phyloP scores from a whole-genome alignment of 2,797 vertebrate genomes.

The Phrynocephalus guinanensis region DNA sequence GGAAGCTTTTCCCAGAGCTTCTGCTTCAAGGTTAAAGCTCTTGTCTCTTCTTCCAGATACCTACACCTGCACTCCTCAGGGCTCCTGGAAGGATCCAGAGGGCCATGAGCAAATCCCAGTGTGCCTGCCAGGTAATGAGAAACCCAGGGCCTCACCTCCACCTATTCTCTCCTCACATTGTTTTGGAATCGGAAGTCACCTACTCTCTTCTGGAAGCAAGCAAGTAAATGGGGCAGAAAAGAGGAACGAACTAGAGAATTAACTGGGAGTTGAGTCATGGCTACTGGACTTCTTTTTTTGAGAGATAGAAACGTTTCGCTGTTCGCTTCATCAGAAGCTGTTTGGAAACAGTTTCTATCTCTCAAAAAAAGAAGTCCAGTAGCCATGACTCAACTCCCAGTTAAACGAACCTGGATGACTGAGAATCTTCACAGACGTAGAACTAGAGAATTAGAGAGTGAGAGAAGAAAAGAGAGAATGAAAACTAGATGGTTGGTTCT shows the following conservation, averaged over 20 bases:
- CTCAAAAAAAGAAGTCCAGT: too few species aligned
- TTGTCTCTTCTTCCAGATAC: constrained; percentile 53
- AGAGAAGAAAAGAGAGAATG: neutral
- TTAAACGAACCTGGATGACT: too few species aligned
- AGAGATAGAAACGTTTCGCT: too few species aligned
- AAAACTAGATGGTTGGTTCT: neutral
- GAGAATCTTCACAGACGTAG: too few species aligned
- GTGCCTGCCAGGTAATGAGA: constrained; percentile 79
- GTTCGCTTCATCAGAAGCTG: too few species aligned
- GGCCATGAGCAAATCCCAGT: constrained; percentile 70
- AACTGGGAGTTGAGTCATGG: too few species aligned
- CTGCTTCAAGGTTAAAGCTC: neutral
- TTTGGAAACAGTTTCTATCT: too few species aligned
- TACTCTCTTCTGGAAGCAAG: neutral
- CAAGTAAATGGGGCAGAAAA: neutral
- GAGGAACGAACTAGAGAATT: neutral
- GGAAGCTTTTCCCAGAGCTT: neutral
- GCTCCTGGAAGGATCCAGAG: constrained; percentile 74
- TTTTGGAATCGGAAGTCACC: neutral
- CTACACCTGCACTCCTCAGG: constrained; percentile 78
- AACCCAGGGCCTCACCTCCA: neutral
- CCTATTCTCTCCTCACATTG: neutral
- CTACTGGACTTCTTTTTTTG: too few species aligned
- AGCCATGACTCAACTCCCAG: too few species aligned
- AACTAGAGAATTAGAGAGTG: neutral